Evolutionary conservation across 2,888 invertebrate species (phyloP).

Genomic region (Muschampia plurimacula): DNA sequence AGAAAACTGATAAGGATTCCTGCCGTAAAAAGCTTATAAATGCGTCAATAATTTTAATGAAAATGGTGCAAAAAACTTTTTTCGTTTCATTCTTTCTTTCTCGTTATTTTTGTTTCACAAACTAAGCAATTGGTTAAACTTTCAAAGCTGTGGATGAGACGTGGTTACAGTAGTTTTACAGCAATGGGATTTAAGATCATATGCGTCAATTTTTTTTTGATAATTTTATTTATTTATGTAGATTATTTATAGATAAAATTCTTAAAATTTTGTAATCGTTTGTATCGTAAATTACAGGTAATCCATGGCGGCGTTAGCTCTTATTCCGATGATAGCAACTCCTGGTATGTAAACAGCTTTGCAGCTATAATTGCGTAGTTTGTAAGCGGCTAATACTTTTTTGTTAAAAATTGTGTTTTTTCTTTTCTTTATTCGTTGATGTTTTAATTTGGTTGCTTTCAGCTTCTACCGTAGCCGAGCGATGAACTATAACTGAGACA

Average conservation of each 20-base stretch:
- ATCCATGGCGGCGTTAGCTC: constrained; percentile 57
- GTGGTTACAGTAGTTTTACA: too few relatives aligned
- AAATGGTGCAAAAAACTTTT: too few relatives aligned
- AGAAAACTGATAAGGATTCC: too few relatives aligned
- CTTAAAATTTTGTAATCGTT: not conserved
- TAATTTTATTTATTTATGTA: not conserved
- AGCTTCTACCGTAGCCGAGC: constrained; percentile 45
- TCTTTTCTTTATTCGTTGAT: constrained; percentile 40
- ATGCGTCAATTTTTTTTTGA: not conserved
- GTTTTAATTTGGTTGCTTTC: constrained; percentile 53
- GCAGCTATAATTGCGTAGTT: not conserved
- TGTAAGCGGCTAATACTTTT: not conserved
- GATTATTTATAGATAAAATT: too few relatives aligned
- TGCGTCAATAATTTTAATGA: too few relatives aligned
- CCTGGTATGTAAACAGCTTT: constrained; percentile 49
- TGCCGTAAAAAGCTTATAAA: too few relatives aligned
- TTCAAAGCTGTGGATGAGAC: too few relatives aligned
- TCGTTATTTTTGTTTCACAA: too few relatives aligned
- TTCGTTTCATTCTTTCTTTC: too few relatives aligned
- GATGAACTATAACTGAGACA: constrained; percentile 52
- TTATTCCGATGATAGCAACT: constrained; percentile 37
- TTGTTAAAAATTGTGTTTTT: not conserved
- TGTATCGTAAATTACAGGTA: constrained; percentile 53
- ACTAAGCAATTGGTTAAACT: too few relatives aligned
- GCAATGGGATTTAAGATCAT: not conserved